Percentiles rank a stretch among this genome's conserved stretches.
phyloP scores from a whole-genome alignment of 2,113 vertebrate genomes.

The Oryzias celebensis region DNA sequence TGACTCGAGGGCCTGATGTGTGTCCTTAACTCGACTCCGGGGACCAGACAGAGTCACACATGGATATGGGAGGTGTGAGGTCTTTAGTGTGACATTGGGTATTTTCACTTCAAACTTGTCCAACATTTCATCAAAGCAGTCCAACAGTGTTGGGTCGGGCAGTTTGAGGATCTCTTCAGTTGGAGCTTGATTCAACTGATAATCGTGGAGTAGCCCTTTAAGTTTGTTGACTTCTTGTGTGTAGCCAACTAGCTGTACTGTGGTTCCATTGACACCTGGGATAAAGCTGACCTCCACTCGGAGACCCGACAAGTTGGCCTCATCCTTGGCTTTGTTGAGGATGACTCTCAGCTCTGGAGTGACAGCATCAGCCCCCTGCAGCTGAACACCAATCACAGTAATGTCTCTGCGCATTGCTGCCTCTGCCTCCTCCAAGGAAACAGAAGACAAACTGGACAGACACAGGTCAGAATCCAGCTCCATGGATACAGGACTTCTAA shows the following conservation, averaged over 20 bases:
- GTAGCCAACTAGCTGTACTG: constrained; percentile 57
- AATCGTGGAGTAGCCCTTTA: constrained; percentile 44
- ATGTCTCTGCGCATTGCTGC: constrained; percentile 45
- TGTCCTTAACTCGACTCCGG: constrained; percentile 21
- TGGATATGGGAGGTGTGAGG: constrained; percentile 19
- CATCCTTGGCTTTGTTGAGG: constrained; percentile 19
- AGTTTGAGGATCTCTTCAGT: constrained; percentile 38
- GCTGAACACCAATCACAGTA: constrained; percentile 13
- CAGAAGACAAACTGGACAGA: constrained; percentile 58
- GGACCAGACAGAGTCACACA: constrained; percentile 59
- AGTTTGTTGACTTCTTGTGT: constrained; percentile 46
- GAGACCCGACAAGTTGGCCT: constrained; percentile 23
- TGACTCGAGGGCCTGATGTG: constrained; percentile 3
- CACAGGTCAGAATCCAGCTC: constrained; percentile 42
- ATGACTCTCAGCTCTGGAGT: constrained; percentile 34
- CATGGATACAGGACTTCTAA: constrained; percentile 53
- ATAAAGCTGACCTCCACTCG: constrained; percentile 50
- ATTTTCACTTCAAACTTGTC: constrained; percentile 28
- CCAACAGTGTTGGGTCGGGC: constrained; percentile 37
- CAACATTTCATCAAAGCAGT: constrained; percentile 48
- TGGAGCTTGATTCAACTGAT: constrained; percentile 40
- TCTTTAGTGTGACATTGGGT: constrained; percentile 24
- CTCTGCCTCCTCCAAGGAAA: constrained; percentile 52
- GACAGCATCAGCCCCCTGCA: constrained; percentile 30
- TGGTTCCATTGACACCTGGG: background rate